Evolutionary conservation across 2,797 vertebrate genomes (phyloP).

Genomic region (Salarias fasciatus): DNA sequence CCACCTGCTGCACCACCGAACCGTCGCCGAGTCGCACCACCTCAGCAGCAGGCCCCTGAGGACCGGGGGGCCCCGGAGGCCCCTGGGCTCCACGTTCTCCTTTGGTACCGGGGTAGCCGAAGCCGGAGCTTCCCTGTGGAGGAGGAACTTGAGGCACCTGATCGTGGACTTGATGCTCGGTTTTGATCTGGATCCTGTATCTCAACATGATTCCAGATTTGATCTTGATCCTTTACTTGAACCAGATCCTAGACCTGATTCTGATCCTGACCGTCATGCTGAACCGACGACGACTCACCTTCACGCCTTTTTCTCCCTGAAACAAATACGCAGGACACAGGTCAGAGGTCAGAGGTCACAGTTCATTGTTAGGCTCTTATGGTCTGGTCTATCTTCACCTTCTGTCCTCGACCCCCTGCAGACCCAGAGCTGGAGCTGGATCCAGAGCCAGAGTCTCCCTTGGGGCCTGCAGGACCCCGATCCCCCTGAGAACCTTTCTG

Average conservation of each 20-base stretch:
- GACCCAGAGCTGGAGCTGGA: conserved; percentile 40
- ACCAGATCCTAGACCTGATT: too few species aligned
- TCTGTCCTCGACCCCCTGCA: conserved; percentile 70
- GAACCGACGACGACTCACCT: conserved; percentile 66
- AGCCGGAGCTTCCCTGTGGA: conserved; percentile 82
- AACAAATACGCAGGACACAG: conserved; percentile 2
- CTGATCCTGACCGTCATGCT: too few species aligned
- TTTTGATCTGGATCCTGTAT: too few species aligned
- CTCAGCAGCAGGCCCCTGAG: conserved; percentile 74
- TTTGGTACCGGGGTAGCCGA: conserved; percentile 85
- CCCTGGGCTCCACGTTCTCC: conserved; percentile 84
- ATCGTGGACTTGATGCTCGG: too few species aligned
- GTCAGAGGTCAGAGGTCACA: neutral
- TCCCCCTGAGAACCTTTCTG: conserved; percentile 73
- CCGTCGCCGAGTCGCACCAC: conserved; percentile 57
- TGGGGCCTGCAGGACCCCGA: conserved; percentile 72
- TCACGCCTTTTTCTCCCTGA: conserved; percentile 85
- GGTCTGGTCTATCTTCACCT: conserved; percentile 71
- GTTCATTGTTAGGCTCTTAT: neutral
- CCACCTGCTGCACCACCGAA: conserved; percentile 68
- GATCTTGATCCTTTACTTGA: too few species aligned
- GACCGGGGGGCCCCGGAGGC: conserved; percentile 75
- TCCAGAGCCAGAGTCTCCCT: conserved; percentile 75
- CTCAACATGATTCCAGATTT: too few species aligned
- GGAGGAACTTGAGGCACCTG: neutral